Percentiles rank a stretch among this genome's conserved stretches.
phyloP scores from a whole-genome alignment of 2,888 invertebrate species.

The Listrodromus nycthemerus region DNA sequence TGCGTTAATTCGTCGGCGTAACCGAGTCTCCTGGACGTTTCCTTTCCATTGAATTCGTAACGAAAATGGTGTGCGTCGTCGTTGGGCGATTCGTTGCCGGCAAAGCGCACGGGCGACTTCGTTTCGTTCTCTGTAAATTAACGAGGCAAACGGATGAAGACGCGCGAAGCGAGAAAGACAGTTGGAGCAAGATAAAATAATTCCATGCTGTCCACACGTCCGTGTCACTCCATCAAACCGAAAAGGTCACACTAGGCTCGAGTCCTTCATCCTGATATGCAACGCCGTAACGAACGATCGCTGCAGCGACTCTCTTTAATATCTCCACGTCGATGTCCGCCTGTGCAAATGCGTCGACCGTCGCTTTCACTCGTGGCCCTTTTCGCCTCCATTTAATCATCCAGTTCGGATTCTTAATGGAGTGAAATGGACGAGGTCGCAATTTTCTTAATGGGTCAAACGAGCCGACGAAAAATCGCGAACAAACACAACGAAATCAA shows the following conservation, averaged over 20 bases:
- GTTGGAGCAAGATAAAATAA: slow-evolving; percentile 73
- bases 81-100: slow-evolving; percentile 57
- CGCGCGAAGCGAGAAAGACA: slow-evolving; percentile 56
- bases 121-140: slow-evolving; percentile 59
- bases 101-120: slow-evolving; percentile 14
- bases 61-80: slow-evolving; percentile 72
- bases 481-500: neutral
- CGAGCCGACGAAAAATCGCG: neutral
- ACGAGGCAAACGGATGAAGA: slow-evolving; percentile 47
- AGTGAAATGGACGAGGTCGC: neutral
- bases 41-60: slow-evolving; percentile 76
- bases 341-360: slow-evolving; percentile 20
- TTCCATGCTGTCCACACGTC: slow-evolving; percentile 78
- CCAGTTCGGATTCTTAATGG: neutral
- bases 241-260: slow-evolving; percentile 71
- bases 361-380: slow-evolving; percentile 11
- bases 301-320: slow-evolving; percentile 30
- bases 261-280: slow-evolving; percentile 44
- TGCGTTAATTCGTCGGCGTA: slow-evolving; percentile 68
- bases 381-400: neutral
- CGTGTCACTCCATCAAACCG: slow-evolving; percentile 70
- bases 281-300: neutral
- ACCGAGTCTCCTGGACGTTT: slow-evolving; percentile 73
- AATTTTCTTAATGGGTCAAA: slow-evolving; percentile 24
- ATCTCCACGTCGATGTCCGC: neutral